Conservation (phyloP, 1,140 invertebrate genomes). For the Nylanderia fulva region DNA sequence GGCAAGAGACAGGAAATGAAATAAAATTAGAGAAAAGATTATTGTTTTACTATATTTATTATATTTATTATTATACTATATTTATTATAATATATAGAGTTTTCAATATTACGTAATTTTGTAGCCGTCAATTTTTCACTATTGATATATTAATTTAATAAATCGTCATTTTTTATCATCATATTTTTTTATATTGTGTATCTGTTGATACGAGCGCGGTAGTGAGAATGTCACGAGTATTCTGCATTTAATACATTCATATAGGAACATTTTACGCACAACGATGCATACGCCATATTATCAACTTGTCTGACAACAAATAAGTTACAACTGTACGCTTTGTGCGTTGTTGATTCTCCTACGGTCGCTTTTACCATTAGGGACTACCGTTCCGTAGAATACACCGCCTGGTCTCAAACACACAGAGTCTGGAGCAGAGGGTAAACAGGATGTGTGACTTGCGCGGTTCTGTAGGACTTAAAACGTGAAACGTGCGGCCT, state of each 20-base stretch:
- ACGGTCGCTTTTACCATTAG: slow-evolving; percentile 28
- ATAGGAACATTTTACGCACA: not conserved
- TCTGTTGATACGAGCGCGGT: not conserved
- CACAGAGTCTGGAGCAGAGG: slow-evolving; percentile 25
- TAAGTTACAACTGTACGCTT: slow-evolving; percentile 41
- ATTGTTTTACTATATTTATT: not conserved
- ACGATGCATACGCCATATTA: not conserved
- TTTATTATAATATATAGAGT: not conserved
- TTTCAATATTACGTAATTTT: not conserved
- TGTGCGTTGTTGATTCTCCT: slow-evolving; percentile 46
- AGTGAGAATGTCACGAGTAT: not conserved
- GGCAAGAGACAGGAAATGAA: not conserved
- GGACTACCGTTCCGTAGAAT: slow-evolving; percentile 38
- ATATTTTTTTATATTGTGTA: too few relatives aligned
- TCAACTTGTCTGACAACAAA: not conserved
- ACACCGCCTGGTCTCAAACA: slow-evolving; percentile 8
- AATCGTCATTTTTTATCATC: not conserved
- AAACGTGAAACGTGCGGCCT: slow-evolving; percentile 21
- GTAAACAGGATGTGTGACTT: slow-evolving; percentile 55
- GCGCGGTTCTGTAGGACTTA: slow-evolving; percentile 30
- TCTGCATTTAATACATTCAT: not conserved
- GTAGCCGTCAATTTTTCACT: not conserved
- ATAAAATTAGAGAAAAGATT: not conserved
- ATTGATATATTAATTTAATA: too few relatives aligned
- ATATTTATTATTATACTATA: not conserved